Evolutionary conservation across 1,140 invertebrate genomes (phyloP).

Genomic region (Chionoecetes opilio): DNA sequence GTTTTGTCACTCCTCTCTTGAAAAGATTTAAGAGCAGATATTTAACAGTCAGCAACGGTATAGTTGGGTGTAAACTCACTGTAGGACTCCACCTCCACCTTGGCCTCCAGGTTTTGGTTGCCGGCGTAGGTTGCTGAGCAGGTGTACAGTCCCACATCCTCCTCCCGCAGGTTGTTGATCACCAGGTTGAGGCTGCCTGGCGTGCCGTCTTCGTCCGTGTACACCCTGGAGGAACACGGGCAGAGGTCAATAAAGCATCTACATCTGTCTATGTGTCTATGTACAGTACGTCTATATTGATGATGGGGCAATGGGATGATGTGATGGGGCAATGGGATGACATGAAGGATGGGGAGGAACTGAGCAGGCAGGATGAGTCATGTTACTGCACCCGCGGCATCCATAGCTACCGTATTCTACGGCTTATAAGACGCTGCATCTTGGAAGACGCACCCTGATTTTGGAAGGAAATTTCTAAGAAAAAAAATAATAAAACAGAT

Average conservation of each 20-base stretch:
- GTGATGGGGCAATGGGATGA: background rate
- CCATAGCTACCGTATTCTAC: no score
- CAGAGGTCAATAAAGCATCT: background rate
- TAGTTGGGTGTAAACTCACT: slow-evolving; percentile 74
- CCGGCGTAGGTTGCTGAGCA: slow-evolving; percentile 91
- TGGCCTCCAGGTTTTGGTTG: slow-evolving; percentile 79
- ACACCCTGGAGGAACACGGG: slow-evolving; percentile 47
- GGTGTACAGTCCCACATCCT: slow-evolving; percentile 92
- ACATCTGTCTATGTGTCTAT: background rate
- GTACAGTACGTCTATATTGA: background rate
- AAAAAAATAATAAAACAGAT: no score
- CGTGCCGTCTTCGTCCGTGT: slow-evolving; percentile 72
- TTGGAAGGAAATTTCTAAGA: no score
- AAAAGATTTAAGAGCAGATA: no score
- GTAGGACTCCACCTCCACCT: slow-evolving; percentile 66
- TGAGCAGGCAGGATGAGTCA: no score
- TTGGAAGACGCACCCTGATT: no score
- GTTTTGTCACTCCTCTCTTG: no score
- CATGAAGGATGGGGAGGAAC: background rate
- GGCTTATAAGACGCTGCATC: no score
- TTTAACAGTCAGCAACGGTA: no score
- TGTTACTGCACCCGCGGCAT: no score
- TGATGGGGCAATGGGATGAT: background rate
- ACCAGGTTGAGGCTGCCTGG: slow-evolving; percentile 88
- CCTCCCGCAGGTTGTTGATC: slow-evolving; percentile 89